Evolutionary conservation across 2,113 vertebrate species (phyloP).

Genomic region (Cavia aperea): DNA sequence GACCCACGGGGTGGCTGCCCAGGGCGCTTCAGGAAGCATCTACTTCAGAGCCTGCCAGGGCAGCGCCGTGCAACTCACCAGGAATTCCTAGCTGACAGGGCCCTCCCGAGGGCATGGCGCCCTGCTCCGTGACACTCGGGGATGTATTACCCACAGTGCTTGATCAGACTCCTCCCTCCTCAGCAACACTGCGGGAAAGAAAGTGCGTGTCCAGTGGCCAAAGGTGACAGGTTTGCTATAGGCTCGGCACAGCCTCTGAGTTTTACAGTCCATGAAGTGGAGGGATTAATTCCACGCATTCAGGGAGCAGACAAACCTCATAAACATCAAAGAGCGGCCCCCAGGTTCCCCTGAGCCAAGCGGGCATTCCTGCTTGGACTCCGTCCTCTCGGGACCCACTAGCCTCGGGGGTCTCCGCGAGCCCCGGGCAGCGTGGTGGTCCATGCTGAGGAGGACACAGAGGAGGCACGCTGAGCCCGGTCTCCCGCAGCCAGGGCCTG

Average conservation of each 20-base stretch:
- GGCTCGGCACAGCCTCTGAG: neutral
- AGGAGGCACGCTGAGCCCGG: neutral
- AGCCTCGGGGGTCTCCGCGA: neutral
- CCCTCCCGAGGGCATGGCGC: slow-evolving; percentile 18
- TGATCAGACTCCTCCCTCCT: neutral
- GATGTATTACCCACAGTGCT: neutral
- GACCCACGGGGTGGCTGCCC: neutral
- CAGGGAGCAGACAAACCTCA: slow-evolving; percentile 43
- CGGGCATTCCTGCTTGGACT: neutral
- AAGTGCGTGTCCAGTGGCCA: slow-evolving; percentile 43
- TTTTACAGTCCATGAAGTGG: neutral
- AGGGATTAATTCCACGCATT: neutral
- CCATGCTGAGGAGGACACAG: neutral
- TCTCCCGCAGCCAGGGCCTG: too few species aligned
- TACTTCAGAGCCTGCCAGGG: slow-evolving; percentile 10
- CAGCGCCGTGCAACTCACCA: neutral
- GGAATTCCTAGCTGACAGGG: slow-evolving; percentile 19
- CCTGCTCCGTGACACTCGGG: slow-evolving; percentile 43
- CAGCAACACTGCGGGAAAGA: neutral
- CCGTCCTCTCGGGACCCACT: neutral
- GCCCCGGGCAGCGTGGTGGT: neutral
- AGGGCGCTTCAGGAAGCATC: neutral
- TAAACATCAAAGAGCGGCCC: slow-evolving; percentile 51
- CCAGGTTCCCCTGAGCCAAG: neutral
- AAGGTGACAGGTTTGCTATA: slow-evolving; percentile 39